Conservation (phyloP, 2,113 vertebrate species). For the Monarcha castaneiventris region DNA sequence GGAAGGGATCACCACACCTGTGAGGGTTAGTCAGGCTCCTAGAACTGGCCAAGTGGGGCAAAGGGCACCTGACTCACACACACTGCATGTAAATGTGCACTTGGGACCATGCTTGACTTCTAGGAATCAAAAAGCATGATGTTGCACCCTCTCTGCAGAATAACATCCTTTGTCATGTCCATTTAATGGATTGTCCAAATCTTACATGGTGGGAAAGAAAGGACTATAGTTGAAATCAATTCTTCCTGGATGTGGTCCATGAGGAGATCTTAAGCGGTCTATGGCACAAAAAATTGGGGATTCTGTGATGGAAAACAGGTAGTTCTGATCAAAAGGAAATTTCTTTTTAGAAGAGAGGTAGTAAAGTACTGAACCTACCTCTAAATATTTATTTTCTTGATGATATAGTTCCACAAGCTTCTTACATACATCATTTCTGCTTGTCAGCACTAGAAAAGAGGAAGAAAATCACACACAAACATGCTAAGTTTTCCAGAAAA, state of each 20-base stretch:
- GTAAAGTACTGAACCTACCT: slow-evolving; percentile 70
- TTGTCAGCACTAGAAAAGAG: slow-evolving; percentile 79
- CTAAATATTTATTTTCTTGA: slow-evolving; percentile 82
- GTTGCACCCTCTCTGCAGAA: neutral
- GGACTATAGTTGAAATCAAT: neutral
- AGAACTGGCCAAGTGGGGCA: neutral
- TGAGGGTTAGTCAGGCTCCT: neutral
- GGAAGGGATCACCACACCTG: neutral
- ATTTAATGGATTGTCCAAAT: neutral
- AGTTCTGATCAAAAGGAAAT: neutral
- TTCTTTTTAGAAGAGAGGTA: neutral
- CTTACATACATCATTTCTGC: slow-evolving; percentile 85
- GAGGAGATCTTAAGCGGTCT: neutral
- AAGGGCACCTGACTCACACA: neutral
- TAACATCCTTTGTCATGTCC: neutral
- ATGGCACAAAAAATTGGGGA: neutral
- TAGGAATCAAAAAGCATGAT: neutral
- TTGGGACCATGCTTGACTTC: neutral
- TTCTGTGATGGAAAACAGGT: neutral
- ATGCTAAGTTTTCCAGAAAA: neutral
- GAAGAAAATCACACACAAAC: neutral
- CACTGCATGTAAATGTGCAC: neutral
- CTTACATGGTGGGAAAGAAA: neutral
- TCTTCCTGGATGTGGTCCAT: neutral
- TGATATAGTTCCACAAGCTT: slow-evolving; percentile 85